A percentile compares a stretch with the other conserved stretches of the same genome.
phyloP scores from a whole-genome alignment of 2,888 invertebrate species.

The Euzophera pinguis region DNA sequence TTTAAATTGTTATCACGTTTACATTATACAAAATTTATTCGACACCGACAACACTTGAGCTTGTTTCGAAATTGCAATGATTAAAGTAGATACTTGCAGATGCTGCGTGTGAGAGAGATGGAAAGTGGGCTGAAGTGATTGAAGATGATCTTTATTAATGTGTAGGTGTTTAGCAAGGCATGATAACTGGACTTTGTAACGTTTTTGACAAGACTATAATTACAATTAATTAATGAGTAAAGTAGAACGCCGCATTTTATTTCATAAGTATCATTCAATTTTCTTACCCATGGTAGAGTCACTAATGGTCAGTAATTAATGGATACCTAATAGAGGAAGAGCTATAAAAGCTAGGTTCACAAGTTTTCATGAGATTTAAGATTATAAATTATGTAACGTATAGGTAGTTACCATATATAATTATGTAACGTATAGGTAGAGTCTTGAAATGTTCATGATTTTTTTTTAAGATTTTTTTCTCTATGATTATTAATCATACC shows the following conservation, averaged over 20 bases:
- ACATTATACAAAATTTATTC: constrained; percentile 80
- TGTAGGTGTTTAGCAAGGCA: constrained; percentile 29
- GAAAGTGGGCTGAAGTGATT: constrained; percentile 38
- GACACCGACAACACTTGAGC: constrained; percentile 77
- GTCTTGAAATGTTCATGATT: no score
- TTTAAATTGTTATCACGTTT: constrained; percentile 81
- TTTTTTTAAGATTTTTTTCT: no score
- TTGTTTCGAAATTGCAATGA: constrained; percentile 80
- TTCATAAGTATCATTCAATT: no score
- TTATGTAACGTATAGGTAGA: no score
- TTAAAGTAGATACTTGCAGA: constrained; percentile 71
- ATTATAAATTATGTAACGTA: no score
- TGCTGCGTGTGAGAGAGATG: constrained; percentile 48
- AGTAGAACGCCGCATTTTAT: neutral
- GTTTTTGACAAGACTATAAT: constrained; percentile 14
- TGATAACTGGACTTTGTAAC: constrained; percentile 31
- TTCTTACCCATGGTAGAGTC: no score
- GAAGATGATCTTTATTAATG: constrained; percentile 39
- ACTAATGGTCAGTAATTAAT: no score
- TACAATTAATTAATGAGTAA: constrained; percentile 9
- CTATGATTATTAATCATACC: no score
- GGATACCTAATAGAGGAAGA: no score
- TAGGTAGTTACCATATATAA: no score
- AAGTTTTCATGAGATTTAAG: no score
- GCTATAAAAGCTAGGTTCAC: no score